A percentile compares a stretch with the other conserved stretches of the same genome.
Conservation (phyloP, 2,113 vertebrate genomes). For the Callorhinus ursinus region DNA sequence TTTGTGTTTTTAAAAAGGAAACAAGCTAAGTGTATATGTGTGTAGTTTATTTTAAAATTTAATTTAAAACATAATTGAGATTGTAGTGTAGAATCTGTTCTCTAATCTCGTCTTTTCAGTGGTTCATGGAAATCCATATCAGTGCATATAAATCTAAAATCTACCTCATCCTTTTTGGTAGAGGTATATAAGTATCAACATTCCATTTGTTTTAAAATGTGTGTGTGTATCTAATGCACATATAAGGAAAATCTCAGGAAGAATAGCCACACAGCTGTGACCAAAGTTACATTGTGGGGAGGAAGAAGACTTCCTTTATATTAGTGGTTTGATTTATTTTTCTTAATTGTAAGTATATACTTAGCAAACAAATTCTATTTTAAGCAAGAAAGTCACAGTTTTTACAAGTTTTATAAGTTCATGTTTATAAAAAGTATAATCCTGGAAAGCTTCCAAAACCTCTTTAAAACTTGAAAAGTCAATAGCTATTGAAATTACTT, state of each 20-base stretch:
- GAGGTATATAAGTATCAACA: background rate
- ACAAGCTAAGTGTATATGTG: background rate
- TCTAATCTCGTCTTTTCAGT: background rate
- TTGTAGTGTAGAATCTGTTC: background rate
- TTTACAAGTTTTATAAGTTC: background rate
- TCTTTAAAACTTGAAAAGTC: background rate
- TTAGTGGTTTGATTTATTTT: background rate
- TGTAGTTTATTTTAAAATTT: background rate
- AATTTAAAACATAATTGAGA: conserved; percentile 7
- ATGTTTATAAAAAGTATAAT: background rate
- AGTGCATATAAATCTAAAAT: background rate
- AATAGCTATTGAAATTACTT: background rate
- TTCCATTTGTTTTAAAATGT: background rate
- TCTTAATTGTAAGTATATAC: background rate
- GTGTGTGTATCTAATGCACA: background rate
- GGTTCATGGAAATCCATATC: background rate
- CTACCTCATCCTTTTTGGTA: background rate
- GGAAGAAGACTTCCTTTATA: background rate
- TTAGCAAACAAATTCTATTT: conserved; percentile 3
- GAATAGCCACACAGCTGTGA: background rate
- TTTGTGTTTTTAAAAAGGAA: background rate
- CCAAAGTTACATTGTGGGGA: background rate
- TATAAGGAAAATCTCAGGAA: background rate
- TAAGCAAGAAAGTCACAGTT: background rate
- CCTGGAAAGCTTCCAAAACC: background rate